A percentile compares a stretch with the other conserved stretches of the same genome.
phyloP scores from a whole-genome alignment of 1,140 invertebrate species.

The Neoseiulus cucumeris region DNA sequence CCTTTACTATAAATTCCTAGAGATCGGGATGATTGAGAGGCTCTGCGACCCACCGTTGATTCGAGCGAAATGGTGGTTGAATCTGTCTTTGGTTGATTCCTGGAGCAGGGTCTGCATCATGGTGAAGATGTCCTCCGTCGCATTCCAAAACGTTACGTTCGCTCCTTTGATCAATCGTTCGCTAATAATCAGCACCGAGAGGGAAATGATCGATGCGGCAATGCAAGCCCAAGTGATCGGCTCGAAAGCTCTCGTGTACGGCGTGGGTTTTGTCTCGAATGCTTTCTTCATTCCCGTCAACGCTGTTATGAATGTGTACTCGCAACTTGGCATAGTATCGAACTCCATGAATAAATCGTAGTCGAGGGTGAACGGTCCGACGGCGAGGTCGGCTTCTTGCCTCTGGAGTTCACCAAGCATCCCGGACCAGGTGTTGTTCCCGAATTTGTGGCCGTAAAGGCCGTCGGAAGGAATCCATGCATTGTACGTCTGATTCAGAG shows the following conservation, averaged over 20 bases:
- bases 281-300: background rate
- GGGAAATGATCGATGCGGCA: background rate
- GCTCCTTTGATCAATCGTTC: background rate
- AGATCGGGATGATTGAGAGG: too few relatives aligned
- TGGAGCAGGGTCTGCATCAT: background rate
- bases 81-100: background rate
- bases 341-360: background rate
- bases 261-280: background rate
- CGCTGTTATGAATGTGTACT: background rate
- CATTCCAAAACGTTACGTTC: background rate
- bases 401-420: background rate
- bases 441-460: constrained; percentile 4
- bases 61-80: background rate
- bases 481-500: background rate
- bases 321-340: background rate
- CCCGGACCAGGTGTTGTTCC: background rate
- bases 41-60: background rate
- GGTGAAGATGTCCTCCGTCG: background rate
- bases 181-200: background rate
- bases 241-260: background rate
- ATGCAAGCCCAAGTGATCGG: background rate
- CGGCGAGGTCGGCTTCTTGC: background rate
- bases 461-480: background rate
- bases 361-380: background rate
- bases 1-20: too few relatives aligned